Base-by-base conservation (phyloP, 2,888 invertebrate species). In the Philaethria dido region DNA sequence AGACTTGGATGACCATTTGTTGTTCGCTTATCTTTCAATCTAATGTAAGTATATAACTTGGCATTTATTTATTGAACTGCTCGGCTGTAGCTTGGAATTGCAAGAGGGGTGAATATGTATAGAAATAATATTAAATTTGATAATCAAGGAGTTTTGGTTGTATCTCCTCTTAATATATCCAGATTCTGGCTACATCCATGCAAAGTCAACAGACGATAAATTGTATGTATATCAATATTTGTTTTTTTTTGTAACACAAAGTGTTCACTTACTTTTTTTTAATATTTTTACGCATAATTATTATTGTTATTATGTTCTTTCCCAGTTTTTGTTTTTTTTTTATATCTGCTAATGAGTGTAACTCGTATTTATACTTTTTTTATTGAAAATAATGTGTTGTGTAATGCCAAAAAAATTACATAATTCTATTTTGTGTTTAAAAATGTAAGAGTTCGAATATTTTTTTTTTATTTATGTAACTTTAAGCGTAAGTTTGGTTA, bases 391-490 rank as follows among this genome's bases (percentile, higher is more conserved):
- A 86, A 78, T 77, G 85, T 85, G 85, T 90, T 89, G 87, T 89
- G 86, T 89, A 89, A 89, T 89, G 87, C 92, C 92, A 92, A 92
- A 92, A 88, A 81, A 88, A 81, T 81, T 84, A 82, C 83, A 81
- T 79, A 77, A 84, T 85, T 83, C 81, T 86, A 84, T 86, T 87
- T 84, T 80, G 80, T 83, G 82, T 85, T 88, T 85, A 84, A 82
- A 81, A 84, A 74, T 84, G 82, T 85, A 83, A 86, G 81, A 77
- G 77, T 83, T 88, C 85, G 87, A 89, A 88, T 88, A 85, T 87
- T 85, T 83, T 83, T 80, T 79, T 74, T 25, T 33, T 8, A 78
- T 80, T 76, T 76, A 75, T 78, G 74, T 77, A 79, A 73, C 62
- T 74, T 73, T 83, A 75, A 79, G 72, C 77, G 72, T 85, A 81